A percentile compares a stretch with the other conserved stretches of the same genome.
These are phyloP conservation scores for Hemicentrotus pulcherrimus DNA, from an alignment of 35 echinoderm and acorn worm species.

Conservation along the genomic window DNA sequence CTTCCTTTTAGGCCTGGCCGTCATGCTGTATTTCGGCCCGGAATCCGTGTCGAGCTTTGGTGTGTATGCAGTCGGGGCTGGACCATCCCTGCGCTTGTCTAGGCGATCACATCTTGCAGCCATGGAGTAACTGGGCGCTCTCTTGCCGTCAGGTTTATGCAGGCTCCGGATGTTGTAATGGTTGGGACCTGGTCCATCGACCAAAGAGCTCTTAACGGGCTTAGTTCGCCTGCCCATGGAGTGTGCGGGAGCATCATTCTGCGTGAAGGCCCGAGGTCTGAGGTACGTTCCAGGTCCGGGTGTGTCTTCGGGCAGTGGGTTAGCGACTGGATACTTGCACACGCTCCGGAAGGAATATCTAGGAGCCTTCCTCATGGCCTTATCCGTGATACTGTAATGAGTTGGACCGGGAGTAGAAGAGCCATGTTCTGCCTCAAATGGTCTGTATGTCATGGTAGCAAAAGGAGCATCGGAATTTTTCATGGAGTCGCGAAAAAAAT, in stretches of 20 bases:
- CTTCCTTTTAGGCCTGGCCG: slow-evolving; percentile 61
- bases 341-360: slow-evolving; percentile 76
- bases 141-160: slow-evolving; percentile 87
- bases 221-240: slow-evolving; percentile 80
- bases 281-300: slow-evolving; percentile 86
- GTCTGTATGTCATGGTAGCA: slow-evolving; percentile 73
- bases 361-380: slow-evolving; percentile 57
- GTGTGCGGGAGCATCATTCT: slow-evolving; percentile 81
- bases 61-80: slow-evolving; percentile 76
- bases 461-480: slow-evolving; percentile 60
- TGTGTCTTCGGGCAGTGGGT: slow-evolving; percentile 58
- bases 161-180: slow-evolving; percentile 79
- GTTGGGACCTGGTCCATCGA: slow-evolving; percentile 87
- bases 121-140: slow-evolving; percentile 90
- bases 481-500: slow-evolving; percentile 70
- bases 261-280: slow-evolving; percentile 71
- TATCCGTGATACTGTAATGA: slow-evolving; percentile 65
- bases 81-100: slow-evolving; percentile 51
- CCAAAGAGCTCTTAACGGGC: neutral
- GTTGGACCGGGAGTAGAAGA: slow-evolving; percentile 75
- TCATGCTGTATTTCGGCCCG: slow-evolving; percentile 94
- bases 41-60: slow-evolving; percentile 70
- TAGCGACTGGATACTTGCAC: slow-evolving; percentile 61
- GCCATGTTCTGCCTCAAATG: slow-evolving; percentile 64
- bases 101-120: slow-evolving; percentile 68